Evolutionary conservation across 2,797 vertebrate species (phyloP).

Genomic region (Phyllotis vaccarum): DNA sequence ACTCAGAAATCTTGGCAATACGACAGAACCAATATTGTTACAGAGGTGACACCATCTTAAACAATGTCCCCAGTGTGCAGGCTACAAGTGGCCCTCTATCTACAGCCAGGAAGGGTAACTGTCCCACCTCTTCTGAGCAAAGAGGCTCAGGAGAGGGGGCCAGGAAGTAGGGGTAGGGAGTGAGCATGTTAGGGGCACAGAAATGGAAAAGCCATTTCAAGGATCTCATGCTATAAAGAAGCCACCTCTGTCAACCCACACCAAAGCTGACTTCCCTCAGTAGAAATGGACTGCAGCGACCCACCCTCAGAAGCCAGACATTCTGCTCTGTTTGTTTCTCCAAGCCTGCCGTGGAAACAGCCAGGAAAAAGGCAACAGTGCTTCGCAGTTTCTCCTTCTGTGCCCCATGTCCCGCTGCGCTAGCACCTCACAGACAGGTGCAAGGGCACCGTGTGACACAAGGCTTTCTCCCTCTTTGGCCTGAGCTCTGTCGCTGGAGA

Average conservation of each 20-base stretch:
- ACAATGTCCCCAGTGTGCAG: constrained; percentile 71
- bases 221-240: background rate
- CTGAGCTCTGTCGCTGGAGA: background rate
- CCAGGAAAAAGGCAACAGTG: background rate
- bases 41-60: constrained; percentile 68
- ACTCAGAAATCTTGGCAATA: constrained; percentile 67
- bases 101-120: background rate
- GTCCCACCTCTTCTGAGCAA: constrained; percentile 22
- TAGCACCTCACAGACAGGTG: background rate
- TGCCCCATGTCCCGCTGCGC: background rate
- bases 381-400: background rate
- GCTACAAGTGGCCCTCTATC: constrained; percentile 59
- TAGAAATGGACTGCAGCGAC: background rate
- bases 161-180: background rate
- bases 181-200: background rate
- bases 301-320: background rate
- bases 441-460: too few relatives aligned
- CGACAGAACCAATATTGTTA: constrained; percentile 80
- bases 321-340: background rate
- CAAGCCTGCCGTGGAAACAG: background rate
- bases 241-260: rapidly evolving
- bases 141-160: background rate
- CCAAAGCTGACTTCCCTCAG: background rate
- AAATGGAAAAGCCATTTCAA: background rate
- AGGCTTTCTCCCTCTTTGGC: background rate